phyloP scores from a whole-genome alignment of 2,113 vertebrate species.

The Columbina picui region DNA sequence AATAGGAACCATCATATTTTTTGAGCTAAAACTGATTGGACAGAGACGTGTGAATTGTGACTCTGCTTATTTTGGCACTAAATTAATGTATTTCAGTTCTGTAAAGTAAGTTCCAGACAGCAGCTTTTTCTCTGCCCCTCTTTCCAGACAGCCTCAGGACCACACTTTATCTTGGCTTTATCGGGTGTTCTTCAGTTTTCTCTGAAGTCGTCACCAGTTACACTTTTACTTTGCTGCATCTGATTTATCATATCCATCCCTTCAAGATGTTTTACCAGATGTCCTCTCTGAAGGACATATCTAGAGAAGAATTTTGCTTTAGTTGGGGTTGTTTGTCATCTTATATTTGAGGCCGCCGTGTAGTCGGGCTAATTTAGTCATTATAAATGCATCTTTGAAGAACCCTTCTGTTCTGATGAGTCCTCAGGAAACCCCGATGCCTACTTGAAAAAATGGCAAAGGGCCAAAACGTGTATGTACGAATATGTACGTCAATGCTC shows the following conservation, averaged over 20 bases:
- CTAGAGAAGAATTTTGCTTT: neutral
- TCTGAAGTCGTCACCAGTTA: slow-evolving; percentile 14
- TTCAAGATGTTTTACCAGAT: slow-evolving; percentile 1
- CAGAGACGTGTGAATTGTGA: slow-evolving; percentile 68
- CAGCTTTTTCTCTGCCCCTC: slow-evolving; percentile 6
- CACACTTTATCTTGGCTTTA: neutral
- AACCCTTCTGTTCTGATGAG: neutral
- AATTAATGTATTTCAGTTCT: slow-evolving; percentile 53
- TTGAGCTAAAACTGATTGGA: slow-evolving; percentile 67
- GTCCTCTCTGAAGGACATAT: neutral
- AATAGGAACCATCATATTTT: slow-evolving; percentile 53
- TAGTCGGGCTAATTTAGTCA: slow-evolving; percentile 1
- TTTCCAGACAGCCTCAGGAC: slow-evolving; percentile 28
- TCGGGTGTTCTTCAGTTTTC: neutral
- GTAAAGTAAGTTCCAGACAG: slow-evolving; percentile 34
- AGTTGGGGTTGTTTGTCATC: neutral
- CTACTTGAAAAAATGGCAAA: neutral
- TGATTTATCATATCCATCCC: neutral
- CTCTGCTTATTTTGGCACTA: slow-evolving; percentile 66
- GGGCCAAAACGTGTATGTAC: neutral
- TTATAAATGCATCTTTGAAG: neutral
- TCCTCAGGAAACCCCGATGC: neutral
- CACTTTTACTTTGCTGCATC: neutral
- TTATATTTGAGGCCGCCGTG: neutral
- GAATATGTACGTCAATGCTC: fast-evolving